Conservation (phyloP, 1,140 invertebrate genomes). For the Rhopalosiphum padi region DNA sequence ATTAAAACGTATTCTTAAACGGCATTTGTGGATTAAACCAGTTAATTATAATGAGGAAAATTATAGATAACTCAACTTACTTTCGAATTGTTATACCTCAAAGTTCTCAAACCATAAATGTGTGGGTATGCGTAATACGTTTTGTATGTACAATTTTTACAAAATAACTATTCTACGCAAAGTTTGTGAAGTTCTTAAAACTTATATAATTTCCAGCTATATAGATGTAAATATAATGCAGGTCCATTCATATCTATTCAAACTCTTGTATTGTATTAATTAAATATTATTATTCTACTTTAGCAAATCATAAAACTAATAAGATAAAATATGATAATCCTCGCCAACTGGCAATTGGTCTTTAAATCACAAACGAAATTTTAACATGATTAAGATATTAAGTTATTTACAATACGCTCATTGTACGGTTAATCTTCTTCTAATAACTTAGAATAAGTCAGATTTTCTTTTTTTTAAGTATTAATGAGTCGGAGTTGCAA, state of each 20-base stretch:
- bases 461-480: not conserved
- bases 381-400: not conserved
- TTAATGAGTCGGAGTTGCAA: not conserved
- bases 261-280: not conserved
- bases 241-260: not conserved
- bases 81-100: not conserved
- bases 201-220: not conserved
- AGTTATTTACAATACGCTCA: not conserved
- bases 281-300: not conserved
- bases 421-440: not conserved
- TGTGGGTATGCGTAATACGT: not conserved
- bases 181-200: not conserved
- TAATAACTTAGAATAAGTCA: not conserved
- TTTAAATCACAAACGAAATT: not conserved
- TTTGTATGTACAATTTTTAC: not conserved
- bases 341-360: not conserved
- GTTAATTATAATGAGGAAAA: not conserved
- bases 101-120: not conserved
- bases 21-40: not conserved
- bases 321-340: not conserved
- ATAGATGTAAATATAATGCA: not conserved
- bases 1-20: not conserved
- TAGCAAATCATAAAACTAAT: not conserved
- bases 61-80: not conserved
- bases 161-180: not conserved